A percentile compares a stretch with the other conserved stretches of the same genome.
phyloP scores from a whole-genome alignment of 1,140 invertebrate species.

The Habropoda laboriosa region DNA sequence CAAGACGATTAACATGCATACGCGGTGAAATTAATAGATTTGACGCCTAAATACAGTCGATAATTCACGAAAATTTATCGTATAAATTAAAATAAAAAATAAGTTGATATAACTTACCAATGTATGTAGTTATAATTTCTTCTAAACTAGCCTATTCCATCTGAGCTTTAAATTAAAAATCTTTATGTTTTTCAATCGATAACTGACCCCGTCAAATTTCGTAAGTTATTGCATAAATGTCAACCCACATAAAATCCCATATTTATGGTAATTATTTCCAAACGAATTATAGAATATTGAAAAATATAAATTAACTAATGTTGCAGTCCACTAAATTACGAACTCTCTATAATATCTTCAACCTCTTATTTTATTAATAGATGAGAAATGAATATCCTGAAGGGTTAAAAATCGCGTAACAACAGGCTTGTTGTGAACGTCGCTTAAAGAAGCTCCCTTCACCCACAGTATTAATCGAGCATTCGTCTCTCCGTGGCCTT shows the following conservation, averaged over 20 bases:
- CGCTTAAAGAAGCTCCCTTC: conserved; percentile 45
- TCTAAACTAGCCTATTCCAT: neutral
- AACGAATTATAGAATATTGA: neutral
- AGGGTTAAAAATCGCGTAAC: neutral
- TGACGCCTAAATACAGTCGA: too few species aligned
- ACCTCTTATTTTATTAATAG: neutral
- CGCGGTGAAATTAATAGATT: neutral
- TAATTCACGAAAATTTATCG: too few species aligned
- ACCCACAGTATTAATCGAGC: conserved; percentile 40
- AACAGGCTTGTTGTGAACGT: conserved; percentile 8
- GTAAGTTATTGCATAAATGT: neutral
- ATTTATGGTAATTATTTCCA: neutral
- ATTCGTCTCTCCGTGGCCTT: conserved; percentile 49
- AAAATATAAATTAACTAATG: too few species aligned
- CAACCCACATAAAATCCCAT: neutral
- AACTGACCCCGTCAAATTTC: neutral
- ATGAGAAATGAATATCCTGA: neutral
- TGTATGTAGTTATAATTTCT: too few species aligned
- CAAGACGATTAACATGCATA: neutral
- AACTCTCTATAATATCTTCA: neutral
- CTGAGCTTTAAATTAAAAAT: neutral
- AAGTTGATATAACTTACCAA: too few species aligned
- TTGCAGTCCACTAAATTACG: neutral
- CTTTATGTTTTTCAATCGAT: neutral
- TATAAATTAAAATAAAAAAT: too few species aligned